Base-by-base conservation (phyloP, 2,113 vertebrate genomes). In the Caracal caracal region DNA sequence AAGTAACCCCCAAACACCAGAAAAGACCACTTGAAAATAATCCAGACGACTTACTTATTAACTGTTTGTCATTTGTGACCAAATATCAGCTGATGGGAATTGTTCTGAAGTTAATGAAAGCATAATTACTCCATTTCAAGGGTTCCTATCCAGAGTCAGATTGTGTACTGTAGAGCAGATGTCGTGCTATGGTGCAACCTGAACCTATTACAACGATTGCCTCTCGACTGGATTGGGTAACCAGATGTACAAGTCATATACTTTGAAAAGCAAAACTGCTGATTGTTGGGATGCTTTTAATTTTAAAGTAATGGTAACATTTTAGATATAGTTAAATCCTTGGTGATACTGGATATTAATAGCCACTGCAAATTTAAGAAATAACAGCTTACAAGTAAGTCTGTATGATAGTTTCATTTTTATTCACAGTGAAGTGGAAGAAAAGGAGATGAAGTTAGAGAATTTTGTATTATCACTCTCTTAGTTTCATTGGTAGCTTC, bases 21-120 rank as follows among this genome's bases (percentile, higher is more conserved):
- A 30, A 49, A 75, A 79, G 13, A 65, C 40, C 76, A 33, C 51
- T 81, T 88, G 47, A 78, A 88, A 92, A 76, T 71, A 79, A 93
- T 59, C 89, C 33, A 33, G 11, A 81, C 80, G 66, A 49, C 53
- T 96, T 96, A 96, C 65, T 95, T 53, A 24, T 92, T 94, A 96
- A 79, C 75, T 43, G 20, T 85, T 88, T 87, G 95, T 95, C 95
- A 89, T 85, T 83, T 97, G 40, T 94, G 87, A 95, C 24, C 22
- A 91, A 92, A 81, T 97, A 97, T 96, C 87, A 96, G 92, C n/a
- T 3, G 1, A 16, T 47, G 30, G 82, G 15, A 83, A 61, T 15
- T 83, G 10, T 11, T 85, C 84, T 92, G 84, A 90, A 95, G 76
- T 96, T 97, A 97, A 96, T 96, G 97, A 89, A 97, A 97, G 3